Evolutionary conservation across 2,797 vertebrate genomes (phyloP), one percentile per base, ranked within the genome.

Genomic region (Manis crassicaudata): DNA sequence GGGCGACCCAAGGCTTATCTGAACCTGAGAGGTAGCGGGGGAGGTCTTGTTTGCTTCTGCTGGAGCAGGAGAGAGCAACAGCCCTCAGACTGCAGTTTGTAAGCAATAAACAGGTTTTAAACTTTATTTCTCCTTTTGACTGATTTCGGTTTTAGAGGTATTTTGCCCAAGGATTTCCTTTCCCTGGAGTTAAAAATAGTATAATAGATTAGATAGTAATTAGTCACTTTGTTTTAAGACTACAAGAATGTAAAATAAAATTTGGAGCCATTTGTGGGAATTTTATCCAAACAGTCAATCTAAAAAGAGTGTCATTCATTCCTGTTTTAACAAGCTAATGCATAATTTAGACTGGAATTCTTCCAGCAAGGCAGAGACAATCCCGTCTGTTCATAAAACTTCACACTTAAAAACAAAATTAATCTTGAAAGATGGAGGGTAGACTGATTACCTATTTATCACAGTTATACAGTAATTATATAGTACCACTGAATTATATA

Each of bases 391-490:
- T 77, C 87, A 91, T 87, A 96, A 95, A 70, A 65, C 27, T 75
- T 25, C 6, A 92, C 96, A 84, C 68, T 72, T 81, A 68, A 90
- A 83, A 95, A 75, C 46, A 77, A 88, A 60, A 86, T 82, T 90
- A 68, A 92, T 88, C 52, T 96, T 95, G 52, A 92, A 86, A 97
- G 73, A 93, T 83, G 54, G 85, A 97, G 4, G 1, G 16, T 60
- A 32, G 63, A 13, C 88, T 88, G 54, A 77, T 92, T 83, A 96
- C 82, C 52, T 75, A 56, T 67, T 96, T n/a, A 63, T 96, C 92
- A 95, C 21, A 80, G 92, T 46, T 46, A 46, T 46, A 46, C 43
- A 9, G 43, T 10, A 46, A 46, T 46, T 46, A 46, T 46, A 46
- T 46, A 10, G 43, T 46, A 37, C 58, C 54, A 35, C 40, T 0